Evolutionary conservation across 2,113 vertebrate species (phyloP).

Genomic region (Acanthisitta chloris): DNA sequence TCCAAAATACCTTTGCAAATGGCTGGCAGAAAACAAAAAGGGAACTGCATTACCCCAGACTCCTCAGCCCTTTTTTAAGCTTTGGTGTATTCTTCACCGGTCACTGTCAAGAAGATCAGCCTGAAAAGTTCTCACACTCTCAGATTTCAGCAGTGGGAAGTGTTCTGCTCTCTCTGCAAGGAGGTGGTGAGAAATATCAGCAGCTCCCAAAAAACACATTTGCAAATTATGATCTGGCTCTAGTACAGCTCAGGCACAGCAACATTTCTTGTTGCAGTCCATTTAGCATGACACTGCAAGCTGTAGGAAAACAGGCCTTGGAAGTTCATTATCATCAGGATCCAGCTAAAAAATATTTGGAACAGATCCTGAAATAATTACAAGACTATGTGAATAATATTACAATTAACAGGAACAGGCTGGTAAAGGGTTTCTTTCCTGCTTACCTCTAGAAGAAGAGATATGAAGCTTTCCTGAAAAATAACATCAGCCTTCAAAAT

Average conservation of each 20-base stretch:
- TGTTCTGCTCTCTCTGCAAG: conserved; percentile 36
- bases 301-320: background rate
- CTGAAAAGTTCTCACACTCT: background rate
- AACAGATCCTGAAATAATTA: conserved; percentile 55
- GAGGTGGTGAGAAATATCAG: conserved; percentile 11
- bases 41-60: background rate
- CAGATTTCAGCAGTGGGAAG: conserved; percentile 42
- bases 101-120: conserved; percentile 1
- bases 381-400: conserved; percentile 11
- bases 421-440: background rate
- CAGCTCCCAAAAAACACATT: conserved; percentile 34
- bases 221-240: background rate
- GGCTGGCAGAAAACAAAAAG: background rate
- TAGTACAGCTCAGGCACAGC: background rate
- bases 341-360: conserved; percentile 16
- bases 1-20: background rate
- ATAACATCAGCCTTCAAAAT: background rate
- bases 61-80: background rate
- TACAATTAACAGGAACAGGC: background rate
- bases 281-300: conserved; percentile 9
- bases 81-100: background rate
- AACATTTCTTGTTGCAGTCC: conserved; percentile 3
- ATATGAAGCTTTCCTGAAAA: background rate
- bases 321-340: background rate
- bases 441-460: background rate